Base-by-base conservation (phyloP, 2,888 invertebrate species). In the Volucella inanis region DNA sequence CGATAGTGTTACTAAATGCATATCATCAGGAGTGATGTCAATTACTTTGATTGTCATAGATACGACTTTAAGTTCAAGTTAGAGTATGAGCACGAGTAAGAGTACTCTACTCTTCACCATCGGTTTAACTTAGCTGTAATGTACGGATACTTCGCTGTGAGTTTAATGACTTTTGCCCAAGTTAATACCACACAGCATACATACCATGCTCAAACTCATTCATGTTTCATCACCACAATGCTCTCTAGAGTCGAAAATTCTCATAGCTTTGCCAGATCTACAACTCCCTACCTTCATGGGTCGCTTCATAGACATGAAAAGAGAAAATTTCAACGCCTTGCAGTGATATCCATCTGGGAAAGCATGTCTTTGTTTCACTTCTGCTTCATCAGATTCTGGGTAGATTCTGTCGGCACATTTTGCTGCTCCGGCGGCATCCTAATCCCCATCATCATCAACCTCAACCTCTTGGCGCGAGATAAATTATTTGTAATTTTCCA, bases 401-500 rank as follows among this genome's bases (percentile, higher is more conserved):
- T 43, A 22, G 10, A n/a, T 43, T 10, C 3, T 41, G 38, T 12
- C 2, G 9, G 41, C 39, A 18, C 38, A 47, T 52, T 11, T 52
- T 31, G 52, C 18, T 39, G 70, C 47, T 43, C 6, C 31, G 43
- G n/a, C 15, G 41, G 0, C 49, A 41, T 38, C 55, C 8, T 39
- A 67, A 9, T 22, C 8, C 6, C 3, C 10, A n/a, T 31, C 31
- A 31, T 31, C 6, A 31, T 6, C 31, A 31, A 31, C 1, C 57
- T 41, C 47, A 65, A 61, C 59, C 79, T 61, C 72, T 74, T 52
- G 50, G 50, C 50, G 47, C 31, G 38, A 75, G 59, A 78, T 78
- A 50, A 82, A 77, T 82, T 77, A 65, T 82, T 71, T 76, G 61
- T 74, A 67, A 70, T 71, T 62, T 71, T 71, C 65, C 68, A 70